phyloP scores from a whole-genome alignment of 2,888 invertebrate species.

The Fabriciana adippe region DNA sequence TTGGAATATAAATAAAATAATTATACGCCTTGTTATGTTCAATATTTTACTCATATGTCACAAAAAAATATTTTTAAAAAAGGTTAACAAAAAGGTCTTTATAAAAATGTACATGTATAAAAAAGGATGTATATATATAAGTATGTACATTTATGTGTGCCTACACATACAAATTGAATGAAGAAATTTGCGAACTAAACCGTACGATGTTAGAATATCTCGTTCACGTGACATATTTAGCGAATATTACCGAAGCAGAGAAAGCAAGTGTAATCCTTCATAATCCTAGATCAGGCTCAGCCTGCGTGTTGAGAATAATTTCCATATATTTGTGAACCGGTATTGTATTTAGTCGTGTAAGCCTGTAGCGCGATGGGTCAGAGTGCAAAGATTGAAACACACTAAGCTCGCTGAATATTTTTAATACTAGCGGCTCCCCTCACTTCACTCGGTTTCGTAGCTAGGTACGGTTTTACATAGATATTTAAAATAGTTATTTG shows the following conservation, averaged over 20 bases:
- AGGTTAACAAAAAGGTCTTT: too few relatives aligned
- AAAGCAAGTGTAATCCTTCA: constrained; percentile 44
- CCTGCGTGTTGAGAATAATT: constrained; percentile 54
- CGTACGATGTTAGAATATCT: constrained; percentile 51
- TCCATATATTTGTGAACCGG: constrained; percentile 55
- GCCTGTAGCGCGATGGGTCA: constrained; percentile 48
- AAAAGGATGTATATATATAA: too few relatives aligned
- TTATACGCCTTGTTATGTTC: too few relatives aligned
- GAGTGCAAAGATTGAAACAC: constrained; percentile 33
- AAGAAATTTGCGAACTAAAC: constrained; percentile 25
- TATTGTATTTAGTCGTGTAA: constrained; percentile 53
- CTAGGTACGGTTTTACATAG: too few relatives aligned
- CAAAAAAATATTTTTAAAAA: too few relatives aligned
- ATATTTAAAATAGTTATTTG: too few relatives aligned
- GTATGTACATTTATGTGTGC: too few relatives aligned
- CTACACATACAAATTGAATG: not conserved
- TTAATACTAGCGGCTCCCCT: not conserved
- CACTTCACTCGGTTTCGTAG: too few relatives aligned
- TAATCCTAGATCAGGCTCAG: constrained; percentile 55
- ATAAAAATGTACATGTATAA: too few relatives aligned
- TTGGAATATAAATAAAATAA: too few relatives aligned
- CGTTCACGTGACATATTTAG: constrained; percentile 15
- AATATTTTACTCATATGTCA: too few relatives aligned
- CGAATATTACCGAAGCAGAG: constrained; percentile 23
- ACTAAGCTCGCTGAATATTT: constrained; percentile 12